Percentiles rank a stretch among this genome's conserved stretches.
Evolutionary conservation across 2,797 vertebrate genomes (phyloP).

Genomic region (Sebastes minor): DNA sequence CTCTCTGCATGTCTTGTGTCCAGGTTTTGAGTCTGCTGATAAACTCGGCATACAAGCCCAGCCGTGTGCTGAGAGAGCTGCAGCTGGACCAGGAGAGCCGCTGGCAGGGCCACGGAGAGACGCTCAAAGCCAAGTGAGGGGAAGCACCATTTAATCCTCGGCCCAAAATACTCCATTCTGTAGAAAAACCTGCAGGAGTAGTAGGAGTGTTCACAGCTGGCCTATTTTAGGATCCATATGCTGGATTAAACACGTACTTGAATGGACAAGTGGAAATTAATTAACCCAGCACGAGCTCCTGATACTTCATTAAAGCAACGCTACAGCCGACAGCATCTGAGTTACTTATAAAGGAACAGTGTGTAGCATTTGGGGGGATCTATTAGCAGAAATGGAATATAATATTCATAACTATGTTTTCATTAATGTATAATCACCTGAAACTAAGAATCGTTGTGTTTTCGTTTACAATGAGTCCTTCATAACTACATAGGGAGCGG

Average conservation of each 20-base stretch:
- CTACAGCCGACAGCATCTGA: neutral
- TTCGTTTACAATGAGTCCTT: no score
- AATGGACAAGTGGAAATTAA: constrained; percentile 26
- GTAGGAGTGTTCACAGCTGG: constrained; percentile 46
- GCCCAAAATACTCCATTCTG: constrained; percentile 12
- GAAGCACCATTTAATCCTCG: constrained; percentile 43
- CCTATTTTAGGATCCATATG: constrained; percentile 14
- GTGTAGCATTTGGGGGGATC: no score
- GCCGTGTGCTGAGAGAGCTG: constrained; percentile 94
- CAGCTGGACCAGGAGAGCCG: constrained; percentile 96
- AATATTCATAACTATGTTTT: no score
- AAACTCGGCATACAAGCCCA: constrained; percentile 98
- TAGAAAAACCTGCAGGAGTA: constrained; percentile 41
- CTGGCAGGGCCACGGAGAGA: constrained; percentile 96
- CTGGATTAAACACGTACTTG: constrained; percentile 24
- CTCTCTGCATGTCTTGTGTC: constrained; percentile 25
- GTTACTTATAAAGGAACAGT: neutral
- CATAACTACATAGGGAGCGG: no score
- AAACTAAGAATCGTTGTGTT: no score
- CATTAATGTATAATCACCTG: no score
- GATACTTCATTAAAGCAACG: constrained; percentile 1
- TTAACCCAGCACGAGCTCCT: neutral
- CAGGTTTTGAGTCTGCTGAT: constrained; percentile 95
- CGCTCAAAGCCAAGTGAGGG: constrained; percentile 97
- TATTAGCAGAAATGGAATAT: no score